Conservation (phyloP, 2,888 invertebrate genomes). For the Philereme transversata region DNA sequence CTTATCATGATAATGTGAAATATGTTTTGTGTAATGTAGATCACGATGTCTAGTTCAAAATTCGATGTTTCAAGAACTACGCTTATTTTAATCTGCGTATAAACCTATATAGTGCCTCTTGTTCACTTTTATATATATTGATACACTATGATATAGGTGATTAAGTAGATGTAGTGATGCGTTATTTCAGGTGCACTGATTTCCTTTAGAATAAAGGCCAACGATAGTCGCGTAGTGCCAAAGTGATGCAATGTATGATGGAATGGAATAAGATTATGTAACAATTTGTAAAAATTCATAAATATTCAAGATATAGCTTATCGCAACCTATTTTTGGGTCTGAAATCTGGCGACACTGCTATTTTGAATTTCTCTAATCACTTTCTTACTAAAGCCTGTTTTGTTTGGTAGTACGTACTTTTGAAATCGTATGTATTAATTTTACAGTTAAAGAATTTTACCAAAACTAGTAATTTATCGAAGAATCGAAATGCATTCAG, state of each 20-base stretch:
- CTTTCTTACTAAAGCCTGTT: conserved; percentile 1
- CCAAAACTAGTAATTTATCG: no score
- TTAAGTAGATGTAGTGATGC: conserved; percentile 49
- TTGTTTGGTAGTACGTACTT: not conserved
- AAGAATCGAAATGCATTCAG: no score
- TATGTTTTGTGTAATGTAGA: conserved; percentile 26
- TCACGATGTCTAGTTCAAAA: conserved; percentile 47
- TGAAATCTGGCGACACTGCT: conserved; percentile 9
- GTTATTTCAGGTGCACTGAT: conserved; percentile 64
- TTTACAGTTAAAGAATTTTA: not conserved
- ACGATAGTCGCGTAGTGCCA: conserved; percentile 75
- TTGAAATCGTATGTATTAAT: not conserved
- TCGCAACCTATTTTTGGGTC: conserved; percentile 9
- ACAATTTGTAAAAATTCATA: conserved; percentile 14
- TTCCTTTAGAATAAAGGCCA: conserved; percentile 58
- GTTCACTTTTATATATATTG: conserved; percentile 84
- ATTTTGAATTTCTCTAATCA: conserved; percentile 14
- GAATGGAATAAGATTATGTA: conserved; percentile 27
- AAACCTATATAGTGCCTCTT: conserved; percentile 85
- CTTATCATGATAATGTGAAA: conserved; percentile 20
- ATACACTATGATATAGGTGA: conserved; percentile 75
- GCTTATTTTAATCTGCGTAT: conserved; percentile 82
- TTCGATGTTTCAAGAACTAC: conserved; percentile 78
- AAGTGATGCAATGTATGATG: conserved; percentile 50
- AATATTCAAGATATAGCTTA: conserved; percentile 21